These are phyloP conservation scores for Sebastes flavidus DNA, from an alignment of 2,797 vertebrate species.

Conservation along the genomic window DNA sequence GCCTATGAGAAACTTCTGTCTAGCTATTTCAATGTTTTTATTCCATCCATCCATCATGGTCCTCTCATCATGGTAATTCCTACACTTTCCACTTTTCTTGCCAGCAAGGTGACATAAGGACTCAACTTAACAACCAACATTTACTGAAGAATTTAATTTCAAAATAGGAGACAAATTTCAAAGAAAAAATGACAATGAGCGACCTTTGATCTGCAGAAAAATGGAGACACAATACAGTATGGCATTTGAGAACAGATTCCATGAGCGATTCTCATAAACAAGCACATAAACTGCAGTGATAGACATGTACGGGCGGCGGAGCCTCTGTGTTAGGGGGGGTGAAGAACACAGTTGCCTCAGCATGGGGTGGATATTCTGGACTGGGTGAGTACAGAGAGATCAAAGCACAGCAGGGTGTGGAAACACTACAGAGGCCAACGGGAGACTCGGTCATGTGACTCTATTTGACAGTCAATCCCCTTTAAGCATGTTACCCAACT, in stretches of 20 bases:
- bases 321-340: constrained; percentile 45
- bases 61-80: background rate
- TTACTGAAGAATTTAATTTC: background rate
- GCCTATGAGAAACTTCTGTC: background rate
- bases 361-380: constrained; percentile 66
- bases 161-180: background rate
- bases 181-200: background rate
- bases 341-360: constrained; percentile 65
- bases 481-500: background rate
- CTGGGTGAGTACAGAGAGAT: constrained; percentile 71
- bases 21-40: constrained; percentile 35
- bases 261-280: constrained; percentile 51
- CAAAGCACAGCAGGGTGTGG: constrained; percentile 44
- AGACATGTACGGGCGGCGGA: constrained; percentile 64
- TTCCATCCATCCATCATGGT: constrained; percentile 36
- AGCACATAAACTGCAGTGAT: constrained; percentile 32
- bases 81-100: constrained; percentile 27
- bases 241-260: constrained; percentile 1
- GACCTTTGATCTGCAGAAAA: background rate
- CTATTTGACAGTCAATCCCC: constrained; percentile 1
- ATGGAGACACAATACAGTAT: background rate
- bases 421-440: constrained; percentile 16
- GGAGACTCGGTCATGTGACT: constrained; percentile 21
- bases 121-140: constrained; percentile 63
- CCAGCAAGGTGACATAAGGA: constrained; percentile 56